phyloP scores from a whole-genome alignment of 2,888 invertebrate species.

The Pharmacophagus antenor region DNA sequence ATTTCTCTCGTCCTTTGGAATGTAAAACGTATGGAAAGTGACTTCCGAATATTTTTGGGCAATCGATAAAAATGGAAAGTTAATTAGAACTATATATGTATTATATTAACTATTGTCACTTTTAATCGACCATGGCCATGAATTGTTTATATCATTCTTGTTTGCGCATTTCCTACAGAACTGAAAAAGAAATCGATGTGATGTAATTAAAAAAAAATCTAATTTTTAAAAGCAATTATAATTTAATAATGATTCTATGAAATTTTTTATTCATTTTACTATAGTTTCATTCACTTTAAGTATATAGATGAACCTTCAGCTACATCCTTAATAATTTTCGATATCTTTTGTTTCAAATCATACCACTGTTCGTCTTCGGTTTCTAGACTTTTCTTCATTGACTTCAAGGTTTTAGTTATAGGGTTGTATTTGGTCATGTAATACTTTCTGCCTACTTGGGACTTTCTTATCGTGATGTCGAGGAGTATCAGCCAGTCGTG shows the following conservation, averaged over 20 bases:
- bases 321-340: conserved; percentile 51
- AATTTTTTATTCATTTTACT: no score
- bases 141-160: neutral
- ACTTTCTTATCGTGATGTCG: conserved; percentile 56
- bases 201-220: no score
- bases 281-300: conserved; percentile 3
- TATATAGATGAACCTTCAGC: conserved; percentile 40
- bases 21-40: conserved; percentile 70
- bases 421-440: conserved; percentile 56
- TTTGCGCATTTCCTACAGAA: neutral
- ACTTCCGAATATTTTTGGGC: conserved; percentile 71
- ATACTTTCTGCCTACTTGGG: conserved; percentile 45
- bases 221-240: no score
- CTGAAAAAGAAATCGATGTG: no score
- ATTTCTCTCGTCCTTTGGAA: conserved; percentile 77
- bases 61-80: conserved; percentile 73
- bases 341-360: conserved; percentile 49
- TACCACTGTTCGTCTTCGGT: conserved; percentile 43
- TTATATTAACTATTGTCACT: conserved; percentile 26
- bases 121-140: conserved; percentile 8
- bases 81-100: conserved; percentile 44
- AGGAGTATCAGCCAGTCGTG: conserved; percentile 63
- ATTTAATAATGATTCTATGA: no score
- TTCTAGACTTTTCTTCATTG: conserved; percentile 53
- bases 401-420: conserved; percentile 54